Evolutionary conservation across 2,888 invertebrate species (phyloP), one percentile per base, ranked within the genome.

Genomic region (Hydriomena furcata): DNA sequence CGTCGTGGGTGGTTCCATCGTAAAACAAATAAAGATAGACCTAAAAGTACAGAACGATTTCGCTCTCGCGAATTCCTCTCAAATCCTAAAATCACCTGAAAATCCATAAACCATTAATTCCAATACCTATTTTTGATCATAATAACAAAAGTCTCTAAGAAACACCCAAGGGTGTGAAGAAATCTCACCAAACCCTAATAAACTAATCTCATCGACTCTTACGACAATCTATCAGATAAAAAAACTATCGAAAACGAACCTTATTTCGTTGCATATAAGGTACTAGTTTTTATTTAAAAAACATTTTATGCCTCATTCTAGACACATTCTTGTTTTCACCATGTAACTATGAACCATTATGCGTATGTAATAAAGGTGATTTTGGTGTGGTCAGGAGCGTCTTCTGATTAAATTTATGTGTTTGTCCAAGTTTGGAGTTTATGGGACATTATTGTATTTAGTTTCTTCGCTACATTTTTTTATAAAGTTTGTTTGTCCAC

Each of bases 391-490:
- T 8, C 7, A n/a, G 5, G 10, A 12, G 10, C 73, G 75, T 70
- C 65, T 68, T 73, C 68, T 66, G 65, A 74, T 76, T 79, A 75
- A 82, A 82, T 83, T 83, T 84, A 83, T 84, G 79, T 83, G 82
- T 81, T 83, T 82, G 76, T 71, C 71, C 70, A 77, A 79, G 71
- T 78, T 72, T 63, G 68, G 76, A 77, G 68, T 78, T 82, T 79
- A 77, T 43, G 71, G 72, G 70, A 73, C 79, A 78, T 79, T 82
- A 79, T 79, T 81, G 77, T 79, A 76, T 73, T 71, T 70, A 67
- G 69, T 68, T 71, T 64, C 17, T 60, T 57, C 34, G 50, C 47
- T 35, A 24, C 21, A 8, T 42, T 10, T 31, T 42, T 23, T 1
- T 27, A 5, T 27, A 27, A 8, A 27, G 27, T 27, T 5, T 27